Evolutionary conservation across 1,140 invertebrate genomes (phyloP).

Genomic region (Coptotermes formosanus): DNA sequence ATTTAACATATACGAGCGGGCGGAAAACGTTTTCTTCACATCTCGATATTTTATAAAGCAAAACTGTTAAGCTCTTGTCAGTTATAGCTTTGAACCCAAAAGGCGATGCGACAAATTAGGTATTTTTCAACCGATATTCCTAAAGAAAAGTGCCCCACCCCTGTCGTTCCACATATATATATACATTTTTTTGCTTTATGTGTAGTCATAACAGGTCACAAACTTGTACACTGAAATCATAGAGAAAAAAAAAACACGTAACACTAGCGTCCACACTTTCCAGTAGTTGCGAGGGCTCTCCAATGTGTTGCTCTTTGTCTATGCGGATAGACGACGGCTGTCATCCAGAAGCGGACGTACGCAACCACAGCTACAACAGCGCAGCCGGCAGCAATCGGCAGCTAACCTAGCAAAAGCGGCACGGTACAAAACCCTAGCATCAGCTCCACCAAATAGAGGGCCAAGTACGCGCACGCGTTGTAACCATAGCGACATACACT

Average conservation of each 20-base stretch:
- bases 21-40: background rate
- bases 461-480: background rate
- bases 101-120: too few species aligned
- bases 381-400: background rate
- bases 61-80: too few species aligned
- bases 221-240: background rate
- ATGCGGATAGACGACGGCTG: background rate
- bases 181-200: background rate
- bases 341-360: background rate
- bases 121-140: background rate
- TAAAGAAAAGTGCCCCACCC: constrained; percentile 8
- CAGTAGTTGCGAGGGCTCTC: background rate
- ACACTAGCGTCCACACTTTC: background rate
- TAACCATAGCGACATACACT: constrained; percentile 3
- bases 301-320: background rate
- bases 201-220: background rate
- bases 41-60: background rate
- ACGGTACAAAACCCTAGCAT: background rate
- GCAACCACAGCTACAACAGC: background rate
- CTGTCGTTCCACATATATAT: background rate
- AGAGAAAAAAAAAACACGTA: background rate
- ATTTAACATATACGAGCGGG: background rate
- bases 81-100: too few species aligned
- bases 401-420: background rate
- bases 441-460: background rate